Percentiles rank a stretch among this genome's conserved stretches.
phyloP scores from a whole-genome alignment of 2,113 vertebrate genomes.

The Corythaixoides concolor region DNA sequence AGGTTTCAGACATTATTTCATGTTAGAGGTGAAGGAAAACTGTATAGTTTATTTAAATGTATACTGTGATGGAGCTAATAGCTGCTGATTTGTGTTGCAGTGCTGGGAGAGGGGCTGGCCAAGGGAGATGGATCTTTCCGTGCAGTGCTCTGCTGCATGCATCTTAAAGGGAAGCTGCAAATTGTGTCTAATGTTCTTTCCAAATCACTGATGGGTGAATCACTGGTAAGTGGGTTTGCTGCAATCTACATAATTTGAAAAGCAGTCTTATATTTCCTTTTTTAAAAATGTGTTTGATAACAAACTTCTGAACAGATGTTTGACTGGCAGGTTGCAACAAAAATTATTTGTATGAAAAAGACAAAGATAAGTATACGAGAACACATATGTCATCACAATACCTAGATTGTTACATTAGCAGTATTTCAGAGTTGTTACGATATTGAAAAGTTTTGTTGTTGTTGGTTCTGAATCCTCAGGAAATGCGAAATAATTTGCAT shows the following conservation, averaged over 20 bases:
- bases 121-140: constrained; percentile 87
- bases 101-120: constrained; percentile 90
- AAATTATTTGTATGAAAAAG: not conserved
- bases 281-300: not conserved
- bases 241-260: not conserved
- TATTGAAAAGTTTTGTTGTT: not conserved
- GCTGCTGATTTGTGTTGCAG: constrained; percentile 73
- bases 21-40: not conserved
- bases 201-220: constrained; percentile 94
- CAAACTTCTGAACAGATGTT: not conserved
- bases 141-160: constrained; percentile 89
- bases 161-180: constrained; percentile 94
- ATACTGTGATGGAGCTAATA: constrained; percentile 5
- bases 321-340: not conserved
- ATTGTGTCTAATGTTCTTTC: constrained; percentile 91
- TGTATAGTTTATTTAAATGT: not conserved
- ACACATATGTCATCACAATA: not conserved
- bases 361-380: not conserved
- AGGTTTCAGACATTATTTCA: not conserved
- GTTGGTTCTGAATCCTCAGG: not conserved
- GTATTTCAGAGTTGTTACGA: not conserved
- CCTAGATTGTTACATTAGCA: not conserved
- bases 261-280: not conserved
- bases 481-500: not conserved
- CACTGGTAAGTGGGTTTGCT: constrained; percentile 84